Percentiles rank a stretch among this genome's conserved stretches.
Evolutionary conservation across 2,113 vertebrate genomes (phyloP).

Genomic region (Carassius auratus): DNA sequence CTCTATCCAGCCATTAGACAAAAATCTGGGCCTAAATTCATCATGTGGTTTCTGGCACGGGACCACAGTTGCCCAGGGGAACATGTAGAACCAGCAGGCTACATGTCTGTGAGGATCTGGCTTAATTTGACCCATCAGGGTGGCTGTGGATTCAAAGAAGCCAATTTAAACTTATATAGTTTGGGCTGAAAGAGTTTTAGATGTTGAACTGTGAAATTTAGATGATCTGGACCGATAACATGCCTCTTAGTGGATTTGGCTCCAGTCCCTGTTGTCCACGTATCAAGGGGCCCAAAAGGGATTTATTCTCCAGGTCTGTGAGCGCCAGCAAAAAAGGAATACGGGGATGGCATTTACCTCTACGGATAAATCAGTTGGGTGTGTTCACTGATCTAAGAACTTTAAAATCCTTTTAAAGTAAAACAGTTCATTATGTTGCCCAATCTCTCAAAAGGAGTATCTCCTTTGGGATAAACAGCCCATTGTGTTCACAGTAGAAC

Average conservation of each 20-base stretch:
- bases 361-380: not conserved
- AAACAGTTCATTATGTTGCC: constrained; percentile 9
- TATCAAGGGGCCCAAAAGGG: not conserved
- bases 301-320: not conserved
- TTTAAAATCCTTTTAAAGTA: constrained; percentile 17
- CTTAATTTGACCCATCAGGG: constrained; percentile 22
- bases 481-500: constrained; percentile 7
- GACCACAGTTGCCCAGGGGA: not conserved
- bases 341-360: not conserved
- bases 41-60: constrained; percentile 22
- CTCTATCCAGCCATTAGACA: constrained; percentile 34
- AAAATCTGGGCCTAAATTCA: constrained; percentile 7
- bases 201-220: not conserved
- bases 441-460: not conserved
- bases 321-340: not conserved
- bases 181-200: not conserved
- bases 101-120: not conserved
- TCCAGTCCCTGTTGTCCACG: not conserved
- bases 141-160: not conserved
- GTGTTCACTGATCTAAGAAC: constrained; percentile 1
- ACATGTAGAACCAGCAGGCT: not conserved
- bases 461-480: constrained; percentile 8
- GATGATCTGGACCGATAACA: not conserved
- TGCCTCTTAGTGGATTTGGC: not conserved
- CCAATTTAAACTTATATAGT: not conserved